Base-by-base conservation (phyloP, 2,888 invertebrate species). In the Platerodrilus igneus region DNA sequence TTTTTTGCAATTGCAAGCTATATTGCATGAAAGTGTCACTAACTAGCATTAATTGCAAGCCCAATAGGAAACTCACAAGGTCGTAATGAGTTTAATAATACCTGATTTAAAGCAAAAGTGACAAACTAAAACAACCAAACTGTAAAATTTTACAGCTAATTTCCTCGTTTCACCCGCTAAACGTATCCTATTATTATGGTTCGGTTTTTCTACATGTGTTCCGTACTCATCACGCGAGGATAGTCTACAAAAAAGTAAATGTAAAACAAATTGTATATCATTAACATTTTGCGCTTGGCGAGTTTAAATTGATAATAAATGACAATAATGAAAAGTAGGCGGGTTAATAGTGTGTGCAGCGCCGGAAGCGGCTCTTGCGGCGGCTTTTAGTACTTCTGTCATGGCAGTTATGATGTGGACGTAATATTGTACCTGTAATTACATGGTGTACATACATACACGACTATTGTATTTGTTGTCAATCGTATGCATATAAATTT, bases 291-390 rank as follows among this genome's bases (percentile, higher is more conserved):
- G 66, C 67, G 66, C 66, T 64, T 52, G 55, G 53, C 64, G 62
- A 57, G 55, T 62, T 57, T 60, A 64, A 66, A 67, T 67, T 67
- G 65, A 63, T 66, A 66, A 65, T 65, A 65, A 66, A 67, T 67
- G 66, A 67, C 66, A 66, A 65, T 67, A 67, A 67, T 66, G 62
- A 65, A 66, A 62, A 53, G 63, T 55, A 52, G 64, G 66, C 63
- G 63, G 57, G 53, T 53, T 55, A 56, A 55, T 64, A 58, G 57
- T 59, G 60, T 63, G 58, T 49, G 47, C 56, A 56, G 53, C 59
- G 60, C 63, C 60, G 64, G 64, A 64, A 64, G 61, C 59, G 55
- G 50, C 54, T 43, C 51, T 52, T 51, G 56, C 53, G 59, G 58
- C 57, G 48, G 59, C 58, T 61, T 55, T 53, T 47, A 40, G 47